A percentile compares a stretch with the other conserved stretches of the same genome.
phyloP scores from a whole-genome alignment of 1,140 invertebrate species.

The Lordiphosa clarofinis region DNA sequence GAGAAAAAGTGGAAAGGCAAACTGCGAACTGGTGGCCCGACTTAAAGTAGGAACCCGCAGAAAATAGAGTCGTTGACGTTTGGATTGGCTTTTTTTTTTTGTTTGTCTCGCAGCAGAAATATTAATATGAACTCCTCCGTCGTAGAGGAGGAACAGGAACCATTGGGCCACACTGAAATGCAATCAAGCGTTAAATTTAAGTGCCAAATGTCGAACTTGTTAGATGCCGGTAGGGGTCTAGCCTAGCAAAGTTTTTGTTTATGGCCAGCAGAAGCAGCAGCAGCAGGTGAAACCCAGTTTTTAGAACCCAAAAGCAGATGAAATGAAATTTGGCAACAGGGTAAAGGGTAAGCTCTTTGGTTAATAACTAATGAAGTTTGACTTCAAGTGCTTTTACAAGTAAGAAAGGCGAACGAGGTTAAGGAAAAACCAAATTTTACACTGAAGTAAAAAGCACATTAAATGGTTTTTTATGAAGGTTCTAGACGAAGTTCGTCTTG shows the following conservation, averaged over 20 bases:
- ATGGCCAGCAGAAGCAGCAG: no score
- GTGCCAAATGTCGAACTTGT: slow-evolving; percentile 73
- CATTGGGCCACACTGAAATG: slow-evolving; percentile 33
- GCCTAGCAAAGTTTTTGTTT: slow-evolving; percentile 27
- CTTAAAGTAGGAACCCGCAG: slow-evolving; percentile 52
- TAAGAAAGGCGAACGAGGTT: no score
- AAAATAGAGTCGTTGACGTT: slow-evolving; percentile 73
- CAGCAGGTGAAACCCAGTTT: slow-evolving; percentile 34
- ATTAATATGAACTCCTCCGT: slow-evolving; percentile 29
- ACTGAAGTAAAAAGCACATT: no score
- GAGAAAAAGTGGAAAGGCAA: slow-evolving; percentile 38
- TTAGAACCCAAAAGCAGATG: slow-evolving; percentile 34
- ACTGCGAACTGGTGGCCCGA: slow-evolving; percentile 25
- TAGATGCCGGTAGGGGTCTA: slow-evolving; percentile 54
- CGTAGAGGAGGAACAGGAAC: slow-evolving; percentile 3
- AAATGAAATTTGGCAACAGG: slow-evolving; percentile 34
- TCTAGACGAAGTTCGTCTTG: no score
- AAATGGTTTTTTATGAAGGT: no score
- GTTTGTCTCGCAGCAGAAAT: slow-evolving; percentile 20
- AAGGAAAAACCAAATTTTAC: no score
- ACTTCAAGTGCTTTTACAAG: no score
- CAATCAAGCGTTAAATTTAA: slow-evolving; percentile 77
- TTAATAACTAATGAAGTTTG: no score
- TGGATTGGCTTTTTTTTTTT: slow-evolving; percentile 41
- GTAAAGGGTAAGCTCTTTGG: not conserved